Evolutionary conservation across 37 sponge, comb jelly and placozoan species (phyloP).

Genomic region (Ianthella basta): DNA sequence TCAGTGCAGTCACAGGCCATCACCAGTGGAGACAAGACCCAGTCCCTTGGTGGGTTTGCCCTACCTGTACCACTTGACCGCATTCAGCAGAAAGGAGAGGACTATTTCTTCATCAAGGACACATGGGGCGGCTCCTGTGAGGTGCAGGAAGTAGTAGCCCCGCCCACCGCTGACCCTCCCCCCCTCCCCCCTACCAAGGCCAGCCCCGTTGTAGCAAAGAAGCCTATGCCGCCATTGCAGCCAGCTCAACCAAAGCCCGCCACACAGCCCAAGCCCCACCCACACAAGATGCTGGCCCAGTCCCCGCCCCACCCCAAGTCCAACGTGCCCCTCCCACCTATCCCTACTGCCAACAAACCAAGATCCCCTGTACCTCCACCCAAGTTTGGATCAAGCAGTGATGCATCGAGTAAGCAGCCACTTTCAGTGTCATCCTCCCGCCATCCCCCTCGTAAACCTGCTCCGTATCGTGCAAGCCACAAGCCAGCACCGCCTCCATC

Average conservation of each 20-base stretch:
- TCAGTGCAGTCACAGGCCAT: constrained; percentile 52
- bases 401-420: neutral
- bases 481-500: neutral
- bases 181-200: neutral
- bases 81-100: constrained; percentile 24
- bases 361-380: constrained; percentile 16
- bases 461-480: constrained; percentile 10
- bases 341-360: neutral
- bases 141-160: neutral
- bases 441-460: constrained; percentile 8
- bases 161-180: neutral
- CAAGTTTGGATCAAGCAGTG: constrained; percentile 5
- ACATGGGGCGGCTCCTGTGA: neutral
- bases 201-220: too few relatives aligned
- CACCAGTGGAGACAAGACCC: constrained; percentile 31
- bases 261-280: neutral
- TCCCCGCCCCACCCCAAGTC: constrained; percentile 5
- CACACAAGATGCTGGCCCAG: constrained; percentile 29
- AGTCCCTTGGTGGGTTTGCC: constrained; percentile 49
- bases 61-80: constrained; percentile 22
- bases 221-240: too few relatives aligned
- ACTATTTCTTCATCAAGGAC: constrained; percentile 40
- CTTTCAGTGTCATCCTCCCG: neutral
- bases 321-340: constrained; percentile 12
- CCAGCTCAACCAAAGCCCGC: too few relatives aligned